A percentile compares a stretch with the other conserved stretches of the same genome.
phyloP scores from a whole-genome alignment of 2,888 invertebrate genomes.

The Siphonodentalium dalli region DNA sequence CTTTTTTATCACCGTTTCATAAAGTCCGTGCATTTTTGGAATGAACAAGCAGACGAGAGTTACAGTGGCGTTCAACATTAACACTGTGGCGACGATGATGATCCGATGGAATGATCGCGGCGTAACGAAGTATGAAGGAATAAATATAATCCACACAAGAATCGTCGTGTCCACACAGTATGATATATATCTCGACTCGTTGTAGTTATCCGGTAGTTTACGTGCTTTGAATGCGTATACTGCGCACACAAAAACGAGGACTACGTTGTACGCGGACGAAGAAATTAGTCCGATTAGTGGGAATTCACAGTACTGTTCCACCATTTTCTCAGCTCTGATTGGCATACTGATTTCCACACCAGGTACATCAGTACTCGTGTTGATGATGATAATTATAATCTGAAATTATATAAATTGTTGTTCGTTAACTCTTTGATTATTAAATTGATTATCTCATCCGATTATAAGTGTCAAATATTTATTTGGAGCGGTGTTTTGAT shows the following conservation, averaged over 20 bases:
- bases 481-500: too few species aligned
- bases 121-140: conserved; percentile 43
- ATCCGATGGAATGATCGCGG: conserved; percentile 32
- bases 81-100: conserved; percentile 37
- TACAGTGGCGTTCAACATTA: conserved; percentile 44
- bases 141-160: conserved; percentile 42
- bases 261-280: conserved; percentile 42
- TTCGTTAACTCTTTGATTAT: too few species aligned
- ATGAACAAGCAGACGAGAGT: conserved; percentile 45
- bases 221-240: conserved; percentile 53
- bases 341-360: conserved; percentile 38
- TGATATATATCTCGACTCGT: conserved; percentile 52
- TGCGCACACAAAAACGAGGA: conserved; percentile 44
- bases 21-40: conserved; percentile 45
- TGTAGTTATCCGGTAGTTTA: conserved; percentile 55
- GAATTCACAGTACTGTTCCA: conserved; percentile 41
- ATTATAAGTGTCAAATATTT: too few species aligned
- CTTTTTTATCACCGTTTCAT: conserved; percentile 15
- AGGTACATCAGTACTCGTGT: conserved; percentile 34
- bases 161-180: conserved; percentile 50
- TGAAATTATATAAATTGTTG: conserved; percentile 19
- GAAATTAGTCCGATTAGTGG: conserved; percentile 38
- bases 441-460: too few species aligned
- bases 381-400: conserved; percentile 33
- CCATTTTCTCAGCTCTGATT: conserved; percentile 34